Evolutionary conservation across 1,140 invertebrate genomes (phyloP), one percentile per base, ranked within the genome.

Genomic region (Stegodyphus dumicola): DNA sequence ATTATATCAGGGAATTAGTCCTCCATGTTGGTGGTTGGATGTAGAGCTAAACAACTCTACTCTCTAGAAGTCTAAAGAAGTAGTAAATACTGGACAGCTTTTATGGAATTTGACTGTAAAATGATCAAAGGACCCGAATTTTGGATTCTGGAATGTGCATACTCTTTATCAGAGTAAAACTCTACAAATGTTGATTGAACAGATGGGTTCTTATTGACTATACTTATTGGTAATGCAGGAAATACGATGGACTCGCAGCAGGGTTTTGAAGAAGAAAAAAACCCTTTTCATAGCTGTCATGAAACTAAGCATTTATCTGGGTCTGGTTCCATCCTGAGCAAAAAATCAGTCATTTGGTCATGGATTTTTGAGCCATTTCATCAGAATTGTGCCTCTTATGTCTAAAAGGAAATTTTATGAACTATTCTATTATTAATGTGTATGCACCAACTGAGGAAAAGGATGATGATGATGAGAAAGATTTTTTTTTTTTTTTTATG

Each of bases 391-490:
- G 3, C 17, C 65, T 67, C 10, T 67, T 5, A n/a, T 6, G 6
- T n/a, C 17, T 67, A 67, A 6, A 67, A 17, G 65, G 65, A 67
- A 67, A 18, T 17, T 67, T 67, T 67, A 67, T 6, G 1, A 67
- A 67, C 65, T 67, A 67, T 67, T 67, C 65, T n/a, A 67, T 67
- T 13, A 56, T 60, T 60, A 60, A 60, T 15, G 56, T 60, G 15
- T 60, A 60, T 60, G 56, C 56, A 56, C 65, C 65, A 17, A 67
- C 65, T 13, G 65, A 67, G 17, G 65, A 67, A 67, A n/a, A 7
- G 17, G 65, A n/a, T 67, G 65, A 67, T 67, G 65, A 67, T 67
- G 65, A 67, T 10, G 65, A 67, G 65, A 67, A 67, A 67, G 65
- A 67, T 13, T 13, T 2, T n/a, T 67, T 67, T 67, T 67, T 13